Conservation (phyloP, 2,888 invertebrate species). For the Cryptocephalus primarius region DNA sequence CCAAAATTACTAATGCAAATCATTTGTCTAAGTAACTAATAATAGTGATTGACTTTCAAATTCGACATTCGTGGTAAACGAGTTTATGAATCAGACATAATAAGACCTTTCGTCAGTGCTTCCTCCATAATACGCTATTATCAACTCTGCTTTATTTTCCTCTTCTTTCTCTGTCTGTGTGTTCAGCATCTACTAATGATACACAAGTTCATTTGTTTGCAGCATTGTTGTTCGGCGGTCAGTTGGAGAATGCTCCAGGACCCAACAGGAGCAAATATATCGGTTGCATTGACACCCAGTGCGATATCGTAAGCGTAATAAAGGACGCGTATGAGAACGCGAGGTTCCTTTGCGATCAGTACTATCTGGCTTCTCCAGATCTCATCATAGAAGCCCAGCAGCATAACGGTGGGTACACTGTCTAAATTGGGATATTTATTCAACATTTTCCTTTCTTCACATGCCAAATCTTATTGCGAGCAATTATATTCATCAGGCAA, state of each 20-base stretch:
- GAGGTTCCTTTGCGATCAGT: constrained; percentile 94
- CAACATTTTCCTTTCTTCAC: not conserved
- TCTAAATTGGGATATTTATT: not conserved
- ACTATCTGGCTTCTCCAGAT: constrained; percentile 89
- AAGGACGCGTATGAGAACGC: constrained; percentile 97
- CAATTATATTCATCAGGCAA: too few relatives aligned
- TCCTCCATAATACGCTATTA: too few relatives aligned
- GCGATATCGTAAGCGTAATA: constrained; percentile 82
- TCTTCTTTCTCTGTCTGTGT: too few relatives aligned
- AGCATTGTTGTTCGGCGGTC: constrained; percentile 77
- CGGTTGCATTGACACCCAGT: constrained; percentile 94
- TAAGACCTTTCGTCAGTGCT: too few relatives aligned
- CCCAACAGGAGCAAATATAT: constrained; percentile 66
- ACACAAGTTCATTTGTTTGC: constrained; percentile 27
- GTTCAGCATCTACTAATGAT: constrained; percentile 1
- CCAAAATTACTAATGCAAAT: too few relatives aligned
- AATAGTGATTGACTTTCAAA: too few relatives aligned
- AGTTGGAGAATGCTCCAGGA: constrained; percentile 40
- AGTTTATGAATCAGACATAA: too few relatives aligned
- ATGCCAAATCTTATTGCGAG: too few relatives aligned
- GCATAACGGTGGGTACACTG: constrained; percentile 53
- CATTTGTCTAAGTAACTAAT: too few relatives aligned
- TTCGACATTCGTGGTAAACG: too few relatives aligned
- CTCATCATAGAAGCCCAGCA: constrained; percentile 58
- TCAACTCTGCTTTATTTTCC: too few relatives aligned